phyloP scores from a whole-genome alignment of 2,888 invertebrate genomes.

The Mimas tiliae region DNA sequence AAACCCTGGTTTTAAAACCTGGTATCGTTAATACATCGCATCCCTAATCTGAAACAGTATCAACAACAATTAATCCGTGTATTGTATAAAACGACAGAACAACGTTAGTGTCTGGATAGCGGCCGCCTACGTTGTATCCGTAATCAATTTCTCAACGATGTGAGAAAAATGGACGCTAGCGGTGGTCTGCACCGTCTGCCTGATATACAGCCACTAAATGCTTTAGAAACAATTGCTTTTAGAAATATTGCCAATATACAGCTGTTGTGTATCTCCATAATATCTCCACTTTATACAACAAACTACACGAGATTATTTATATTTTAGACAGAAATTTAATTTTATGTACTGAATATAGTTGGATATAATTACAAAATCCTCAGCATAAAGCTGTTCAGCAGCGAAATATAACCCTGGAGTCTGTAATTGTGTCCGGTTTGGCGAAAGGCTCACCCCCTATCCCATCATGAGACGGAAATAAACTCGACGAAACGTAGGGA shows the following conservation, averaged over 20 bases:
- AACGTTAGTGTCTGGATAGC: conserved; percentile 12
- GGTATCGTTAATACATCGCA: too few species aligned
- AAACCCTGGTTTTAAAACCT: too few species aligned
- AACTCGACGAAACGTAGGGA: too few species aligned
- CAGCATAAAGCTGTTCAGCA: too few species aligned
- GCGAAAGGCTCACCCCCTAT: too few species aligned
- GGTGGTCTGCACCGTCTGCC: conserved; percentile 50
- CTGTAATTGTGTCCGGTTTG: too few species aligned
- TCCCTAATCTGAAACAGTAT: background rate
- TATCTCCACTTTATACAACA: background rate
- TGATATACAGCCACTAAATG: conserved; percentile 64
- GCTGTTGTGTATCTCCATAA: conserved; percentile 13
- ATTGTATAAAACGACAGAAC: conserved; percentile 13
- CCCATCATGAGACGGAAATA: too few species aligned
- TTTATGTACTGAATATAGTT: too few species aligned
- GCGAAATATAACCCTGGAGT: too few species aligned
- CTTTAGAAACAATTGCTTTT: conserved; percentile 60
- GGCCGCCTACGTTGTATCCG: conserved; percentile 34
- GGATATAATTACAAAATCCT: too few species aligned
- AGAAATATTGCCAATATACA: conserved; percentile 49
- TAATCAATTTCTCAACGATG: conserved; percentile 66
- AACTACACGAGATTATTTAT: too few species aligned
- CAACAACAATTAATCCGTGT: conserved; percentile 16
- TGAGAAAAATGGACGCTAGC: conserved; percentile 64
- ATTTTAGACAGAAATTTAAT: too few species aligned